These are phyloP conservation scores for Phataginus tricuspis DNA, from an alignment of 2,797 vertebrate genomes.

Conservation along the genomic window DNA sequence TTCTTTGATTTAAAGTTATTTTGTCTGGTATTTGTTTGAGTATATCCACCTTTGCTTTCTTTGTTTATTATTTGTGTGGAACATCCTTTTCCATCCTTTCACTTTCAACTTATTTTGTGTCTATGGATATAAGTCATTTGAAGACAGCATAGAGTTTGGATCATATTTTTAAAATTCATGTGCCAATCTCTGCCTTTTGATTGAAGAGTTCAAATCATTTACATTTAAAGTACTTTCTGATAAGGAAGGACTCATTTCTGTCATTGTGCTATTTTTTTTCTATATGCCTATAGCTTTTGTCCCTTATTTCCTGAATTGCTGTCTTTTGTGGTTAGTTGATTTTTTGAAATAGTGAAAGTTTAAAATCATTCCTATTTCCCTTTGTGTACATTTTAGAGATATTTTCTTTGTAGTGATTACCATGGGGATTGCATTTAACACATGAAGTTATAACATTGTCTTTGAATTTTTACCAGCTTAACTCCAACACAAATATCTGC, in stretches of 20 bases:
- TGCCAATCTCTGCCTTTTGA: not conserved
- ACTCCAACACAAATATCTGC: too few species aligned
- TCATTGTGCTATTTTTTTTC: not conserved
- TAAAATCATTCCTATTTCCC: not conserved
- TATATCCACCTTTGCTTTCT: not conserved
- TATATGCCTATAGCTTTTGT: not conserved
- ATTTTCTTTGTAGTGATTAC: not conserved
- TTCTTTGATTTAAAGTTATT: not conserved
- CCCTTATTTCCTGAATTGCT: not conserved
- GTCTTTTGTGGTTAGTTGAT: not conserved
- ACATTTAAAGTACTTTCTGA: not conserved
- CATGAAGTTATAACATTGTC: not conserved
- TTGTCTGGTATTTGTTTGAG: not conserved
- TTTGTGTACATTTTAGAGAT: not conserved
- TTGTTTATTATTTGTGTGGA: not conserved
- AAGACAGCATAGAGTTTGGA: not conserved
- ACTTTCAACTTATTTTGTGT: not conserved
- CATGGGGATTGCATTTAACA: not conserved
- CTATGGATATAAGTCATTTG: not conserved
- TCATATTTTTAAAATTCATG: not conserved
- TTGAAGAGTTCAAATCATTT: not conserved
- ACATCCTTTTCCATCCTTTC: not conserved
- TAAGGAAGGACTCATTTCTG: not conserved
- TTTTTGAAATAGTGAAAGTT: not conserved
- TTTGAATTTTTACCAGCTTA: not conserved